Evolutionary conservation across 2,888 invertebrate genomes (phyloP).

Genomic region (Xestia ashworthii): DNA sequence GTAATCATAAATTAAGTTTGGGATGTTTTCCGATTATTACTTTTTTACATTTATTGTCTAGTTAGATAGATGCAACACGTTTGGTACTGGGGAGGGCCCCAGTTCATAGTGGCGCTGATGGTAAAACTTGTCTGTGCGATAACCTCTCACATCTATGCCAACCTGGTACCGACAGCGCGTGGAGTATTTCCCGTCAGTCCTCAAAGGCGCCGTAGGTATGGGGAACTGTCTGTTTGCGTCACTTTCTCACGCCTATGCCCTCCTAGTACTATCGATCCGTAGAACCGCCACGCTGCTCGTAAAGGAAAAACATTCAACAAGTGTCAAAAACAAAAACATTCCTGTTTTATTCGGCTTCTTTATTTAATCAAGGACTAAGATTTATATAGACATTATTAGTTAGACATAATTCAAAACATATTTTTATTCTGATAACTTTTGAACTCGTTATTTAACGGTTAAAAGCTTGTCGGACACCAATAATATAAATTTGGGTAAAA

Average conservation of each 20-base stretch:
- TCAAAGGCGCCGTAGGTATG: constrained; percentile 8
- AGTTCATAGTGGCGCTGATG: neutral
- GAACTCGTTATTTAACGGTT: neutral
- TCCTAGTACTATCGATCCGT: constrained; percentile 31
- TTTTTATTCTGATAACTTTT: neutral
- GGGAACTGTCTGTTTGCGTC: constrained; percentile 1
- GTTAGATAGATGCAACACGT: neutral
- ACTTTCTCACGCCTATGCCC: constrained; percentile 9
- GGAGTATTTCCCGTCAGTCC: constrained; percentile 1
- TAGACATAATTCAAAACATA: neutral
- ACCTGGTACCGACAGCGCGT: constrained; percentile 21
- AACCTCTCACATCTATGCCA: constrained; percentile 16
- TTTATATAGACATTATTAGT: too few relatives aligned
- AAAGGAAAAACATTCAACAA: constrained; percentile 36
- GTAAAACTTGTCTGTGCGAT: neutral
- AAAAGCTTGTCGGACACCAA: neutral
- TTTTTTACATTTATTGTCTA: neutral
- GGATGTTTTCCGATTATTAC: neutral
- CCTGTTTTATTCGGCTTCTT: constrained; percentile 12
- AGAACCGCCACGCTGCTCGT: neutral
- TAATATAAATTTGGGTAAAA: constrained; percentile 14
- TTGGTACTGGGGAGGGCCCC: neutral
- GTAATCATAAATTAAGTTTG: neutral
- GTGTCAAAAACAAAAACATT: constrained; percentile 18
- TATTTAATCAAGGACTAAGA: neutral